A percentile compares a stretch with the other conserved stretches of the same genome.
Conservation (phyloP, 2,888 invertebrate genomes). For the Oxystoma pomonae region DNA sequence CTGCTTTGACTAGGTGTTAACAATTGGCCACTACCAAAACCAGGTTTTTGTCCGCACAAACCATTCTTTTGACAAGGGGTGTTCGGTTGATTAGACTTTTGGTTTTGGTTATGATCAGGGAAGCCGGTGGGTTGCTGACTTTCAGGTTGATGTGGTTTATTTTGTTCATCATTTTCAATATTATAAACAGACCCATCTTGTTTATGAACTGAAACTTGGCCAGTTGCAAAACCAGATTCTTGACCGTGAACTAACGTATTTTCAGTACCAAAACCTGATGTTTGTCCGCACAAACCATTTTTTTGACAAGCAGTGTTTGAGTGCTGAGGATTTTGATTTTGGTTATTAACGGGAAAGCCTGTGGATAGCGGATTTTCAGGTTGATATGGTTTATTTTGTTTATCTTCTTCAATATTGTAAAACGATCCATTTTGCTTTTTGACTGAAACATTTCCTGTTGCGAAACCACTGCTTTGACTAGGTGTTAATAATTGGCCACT, state of each 20-base stretch:
- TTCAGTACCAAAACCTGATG: neutral
- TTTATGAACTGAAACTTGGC: neutral
- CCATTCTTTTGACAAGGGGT: neutral
- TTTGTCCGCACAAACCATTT: neutral
- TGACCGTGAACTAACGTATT: neutral
- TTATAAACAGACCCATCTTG: neutral
- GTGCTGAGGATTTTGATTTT: too few species aligned
- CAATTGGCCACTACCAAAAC: neutral
- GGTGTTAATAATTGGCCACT: neutral
- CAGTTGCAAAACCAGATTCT: neutral
- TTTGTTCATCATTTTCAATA: neutral
- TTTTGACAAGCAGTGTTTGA: neutral
- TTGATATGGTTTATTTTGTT: neutral
- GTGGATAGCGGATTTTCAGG: too few species aligned
- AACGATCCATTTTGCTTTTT: neutral
- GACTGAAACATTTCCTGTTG: neutral
- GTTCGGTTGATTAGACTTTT: too few species aligned
- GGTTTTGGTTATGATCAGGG: too few species aligned
- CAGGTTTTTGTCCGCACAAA: neutral
- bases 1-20: neutral
- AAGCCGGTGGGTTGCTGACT: too few species aligned
- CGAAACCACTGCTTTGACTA: neutral
- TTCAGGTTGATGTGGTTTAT: too few species aligned
- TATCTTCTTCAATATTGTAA: neutral
- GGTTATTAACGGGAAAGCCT: too few species aligned